phyloP scores from a whole-genome alignment of 2,888 invertebrate genomes.

The Heliconius ismenius region DNA sequence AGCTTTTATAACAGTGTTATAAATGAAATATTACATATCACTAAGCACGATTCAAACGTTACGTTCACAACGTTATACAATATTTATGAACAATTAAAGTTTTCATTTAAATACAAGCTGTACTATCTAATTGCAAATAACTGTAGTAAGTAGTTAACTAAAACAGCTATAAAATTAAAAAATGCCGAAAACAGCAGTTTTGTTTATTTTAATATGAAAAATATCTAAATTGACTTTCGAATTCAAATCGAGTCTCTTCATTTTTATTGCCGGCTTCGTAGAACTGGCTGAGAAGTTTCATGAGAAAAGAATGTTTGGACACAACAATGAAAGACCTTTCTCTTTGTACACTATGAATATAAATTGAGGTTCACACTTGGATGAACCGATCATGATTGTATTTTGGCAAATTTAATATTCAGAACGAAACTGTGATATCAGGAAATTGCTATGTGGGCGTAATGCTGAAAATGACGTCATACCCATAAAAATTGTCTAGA shows the following conservation, averaged over 20 bases:
- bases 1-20: constrained; percentile 25
- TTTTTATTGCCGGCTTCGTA: constrained; percentile 22
- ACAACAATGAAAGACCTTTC: constrained; percentile 22
- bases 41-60: constrained; percentile 2
- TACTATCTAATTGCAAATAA: neutral
- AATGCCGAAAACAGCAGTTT: constrained; percentile 1
- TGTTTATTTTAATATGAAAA: constrained; percentile 18
- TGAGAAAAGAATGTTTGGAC: constrained; percentile 23
- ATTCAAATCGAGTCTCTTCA: constrained; percentile 15
- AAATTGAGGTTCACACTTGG: constrained; percentile 31
- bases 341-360: constrained; percentile 27
- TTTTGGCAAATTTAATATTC: constrained; percentile 15
- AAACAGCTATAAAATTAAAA: neutral
- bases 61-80: constrained; percentile 11
- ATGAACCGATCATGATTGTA: constrained; percentile 31
- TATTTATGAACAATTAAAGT: constrained; percentile 9
- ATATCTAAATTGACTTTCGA: constrained; percentile 25
- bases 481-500: constrained; percentile 65
- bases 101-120: neutral
- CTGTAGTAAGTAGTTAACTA: neutral
- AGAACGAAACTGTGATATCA: constrained; percentile 19
- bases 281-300: constrained; percentile 17
- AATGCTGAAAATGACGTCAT: constrained; percentile 55
- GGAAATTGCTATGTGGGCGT: constrained; percentile 38
- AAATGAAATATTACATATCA: constrained; percentile 3